Percentiles rank a stretch among this genome's conserved stretches.
Conservation (phyloP, 2,113 vertebrate genomes). For the Tricholaema leucomelas region DNA sequence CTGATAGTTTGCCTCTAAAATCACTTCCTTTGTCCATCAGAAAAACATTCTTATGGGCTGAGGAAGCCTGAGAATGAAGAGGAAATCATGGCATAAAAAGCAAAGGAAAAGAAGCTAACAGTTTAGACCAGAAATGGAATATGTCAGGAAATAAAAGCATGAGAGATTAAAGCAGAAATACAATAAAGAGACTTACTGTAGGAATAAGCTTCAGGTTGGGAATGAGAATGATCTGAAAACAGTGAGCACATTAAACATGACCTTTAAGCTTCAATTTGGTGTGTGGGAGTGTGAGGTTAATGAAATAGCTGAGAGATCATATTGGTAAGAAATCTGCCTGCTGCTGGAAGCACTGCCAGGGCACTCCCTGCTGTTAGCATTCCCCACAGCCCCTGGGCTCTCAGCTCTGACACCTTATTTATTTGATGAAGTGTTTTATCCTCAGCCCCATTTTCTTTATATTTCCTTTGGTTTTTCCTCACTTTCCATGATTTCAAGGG, state of each 20-base stretch:
- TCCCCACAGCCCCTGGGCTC: conserved; percentile 37
- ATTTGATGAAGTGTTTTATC: conserved; percentile 68
- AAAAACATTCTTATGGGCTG: background rate
- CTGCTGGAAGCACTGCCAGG: conserved; percentile 23
- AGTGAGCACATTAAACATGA: conserved; percentile 57
- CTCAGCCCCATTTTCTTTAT: conserved; percentile 23
- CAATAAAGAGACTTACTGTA: background rate
- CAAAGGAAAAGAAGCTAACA: background rate
- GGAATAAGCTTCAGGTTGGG: conserved; percentile 4
- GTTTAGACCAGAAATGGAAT: background rate
- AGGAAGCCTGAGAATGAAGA: background rate
- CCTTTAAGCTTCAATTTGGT: conserved; percentile 52
- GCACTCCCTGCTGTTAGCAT: conserved; percentile 34
- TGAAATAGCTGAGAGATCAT: conserved; percentile 64
- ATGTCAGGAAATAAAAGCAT: background rate
- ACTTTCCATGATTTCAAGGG: conserved; percentile 9
- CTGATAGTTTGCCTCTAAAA: background rate
- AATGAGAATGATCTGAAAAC: conserved; percentile 41
- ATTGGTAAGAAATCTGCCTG: conserved; percentile 60
- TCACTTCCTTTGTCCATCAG: background rate
- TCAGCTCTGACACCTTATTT: conserved; percentile 60
- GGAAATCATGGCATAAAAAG: background rate
- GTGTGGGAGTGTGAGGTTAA: conserved; percentile 49
- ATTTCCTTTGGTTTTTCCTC: conserved; percentile 24
- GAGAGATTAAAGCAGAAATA: background rate